Base-by-base conservation (phyloP, 1,140 invertebrate species). In the Ceratoteleas bidentatus region DNA sequence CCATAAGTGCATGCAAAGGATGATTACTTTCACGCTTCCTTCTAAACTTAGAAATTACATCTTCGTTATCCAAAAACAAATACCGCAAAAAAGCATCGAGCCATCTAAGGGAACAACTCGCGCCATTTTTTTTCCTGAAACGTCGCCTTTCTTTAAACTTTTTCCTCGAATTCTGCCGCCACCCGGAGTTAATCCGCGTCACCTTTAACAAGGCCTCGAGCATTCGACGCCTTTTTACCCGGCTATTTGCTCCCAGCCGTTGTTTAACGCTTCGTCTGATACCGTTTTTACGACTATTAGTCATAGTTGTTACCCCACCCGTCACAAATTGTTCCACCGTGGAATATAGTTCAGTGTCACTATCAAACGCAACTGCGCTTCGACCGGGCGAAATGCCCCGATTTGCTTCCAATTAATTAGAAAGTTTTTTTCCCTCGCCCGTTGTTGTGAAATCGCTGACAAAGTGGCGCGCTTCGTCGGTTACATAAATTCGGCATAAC, bases 291-390 rank as follows among this genome's bases (percentile, higher is more conserved):
- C 66, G 65, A 58, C 60, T 36, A 53, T 61, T 68, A 68, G 64
- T 54, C 64, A 68, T 62, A 60, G 34, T 45, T 58, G 50, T 69
- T 77, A 43, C 66, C 38, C 24, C 53, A 70, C 36, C 13, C 57
- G 10, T 43, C 38, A 69, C 57, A 58, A 16, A 36, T 64, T 43
- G 40, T 3, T 57, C 47, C 15, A 64, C 64, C 40, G 47, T 33
- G 6, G 14, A 64, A 78, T 78, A 52, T 78, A 78, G 75, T 78
- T 78, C 75, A 78, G 56, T 78, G 66, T 65, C 75, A 78, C 60
- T 52, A 78, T 57, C 58, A 64, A 60, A 50, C 2, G 24, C 62
- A 50, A 58, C 38, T 3, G 16, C 14, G 9, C 13, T 13, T 14
- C 24, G 24, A 24, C 24, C 24, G 24, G 24, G 24, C 24, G 24